Percentiles rank a stretch among this genome's conserved stretches.
Conservation (phyloP, 1,140 invertebrate species). For the Protaetia brevitarsis region DNA sequence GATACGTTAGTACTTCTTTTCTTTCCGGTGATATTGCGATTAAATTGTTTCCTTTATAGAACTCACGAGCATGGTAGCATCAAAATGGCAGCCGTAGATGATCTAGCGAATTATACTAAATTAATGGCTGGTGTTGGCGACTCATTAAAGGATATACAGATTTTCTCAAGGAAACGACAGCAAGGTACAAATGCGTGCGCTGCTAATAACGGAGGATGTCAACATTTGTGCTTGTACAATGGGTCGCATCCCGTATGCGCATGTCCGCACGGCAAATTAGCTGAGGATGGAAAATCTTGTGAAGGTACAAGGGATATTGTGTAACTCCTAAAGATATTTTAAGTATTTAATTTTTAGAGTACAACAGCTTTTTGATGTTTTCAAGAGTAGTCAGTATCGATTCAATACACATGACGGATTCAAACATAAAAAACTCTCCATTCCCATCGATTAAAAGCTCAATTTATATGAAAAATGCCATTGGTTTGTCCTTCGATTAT, state of each 20-base stretch:
- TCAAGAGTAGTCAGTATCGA: constrained; percentile 72
- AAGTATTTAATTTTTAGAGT: constrained; percentile 53
- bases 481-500: constrained; percentile 80
- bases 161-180: constrained; percentile 58
- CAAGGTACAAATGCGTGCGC: constrained; percentile 66
- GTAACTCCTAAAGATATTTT: not conserved
- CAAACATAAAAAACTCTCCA: constrained; percentile 70
- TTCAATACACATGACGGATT: constrained; percentile 69
- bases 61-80: constrained; percentile 64
- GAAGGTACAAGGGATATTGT: constrained; percentile 49
- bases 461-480: constrained; percentile 75
- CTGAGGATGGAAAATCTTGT: constrained; percentile 61
- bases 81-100: constrained; percentile 58
- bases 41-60: constrained; percentile 47
- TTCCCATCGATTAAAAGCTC: constrained; percentile 69
- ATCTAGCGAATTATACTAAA: constrained; percentile 55
- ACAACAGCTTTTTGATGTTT: constrained; percentile 74
- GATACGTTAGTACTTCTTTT: constrained; percentile 53
- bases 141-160: constrained; percentile 68
- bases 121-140: constrained; percentile 62
- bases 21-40: not conserved
- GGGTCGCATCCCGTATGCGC: constrained; percentile 65
- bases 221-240: constrained; percentile 70
- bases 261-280: constrained; percentile 71
- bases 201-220: constrained; percentile 72